These are phyloP conservation scores for Teleogryllus oceanicus DNA, from an alignment of 2,888 invertebrate genomes.

Conservation along the genomic window DNA sequence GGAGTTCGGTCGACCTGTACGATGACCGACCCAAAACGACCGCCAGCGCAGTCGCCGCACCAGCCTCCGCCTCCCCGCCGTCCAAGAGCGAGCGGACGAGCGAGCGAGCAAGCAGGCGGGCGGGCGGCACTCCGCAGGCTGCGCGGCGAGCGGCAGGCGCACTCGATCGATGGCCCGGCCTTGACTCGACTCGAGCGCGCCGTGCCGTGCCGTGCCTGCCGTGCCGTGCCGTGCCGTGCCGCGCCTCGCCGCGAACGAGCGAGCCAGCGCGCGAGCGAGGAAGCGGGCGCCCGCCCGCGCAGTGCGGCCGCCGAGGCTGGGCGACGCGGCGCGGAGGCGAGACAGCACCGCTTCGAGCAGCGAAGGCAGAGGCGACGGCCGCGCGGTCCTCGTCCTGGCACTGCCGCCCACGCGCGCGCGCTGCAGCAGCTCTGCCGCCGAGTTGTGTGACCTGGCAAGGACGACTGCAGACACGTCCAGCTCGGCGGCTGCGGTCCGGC, in stretches of 20 bases:
- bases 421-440: not conserved
- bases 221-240: not conserved
- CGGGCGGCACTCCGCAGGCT: too few species aligned
- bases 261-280: not conserved
- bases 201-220: not conserved
- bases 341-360: not conserved
- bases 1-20: too few species aligned
- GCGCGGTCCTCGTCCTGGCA: not conserved
- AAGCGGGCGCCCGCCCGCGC: not conserved
- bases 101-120: too few species aligned
- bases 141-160: not conserved
- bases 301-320: not conserved
- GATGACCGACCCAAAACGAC: not conserved
- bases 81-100: too few species aligned
- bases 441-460: not conserved
- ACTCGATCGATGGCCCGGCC: conserved; percentile 7
- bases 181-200: conserved; percentile 1
- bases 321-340: not conserved
- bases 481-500: not conserved
- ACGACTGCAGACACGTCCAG: not conserved
- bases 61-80: too few species aligned
- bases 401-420: not conserved
- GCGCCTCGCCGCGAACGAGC: not conserved
- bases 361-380: not conserved
- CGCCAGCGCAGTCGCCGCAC: not conserved